Conservation (phyloP, 2,797 vertebrate genomes). For the Sebastes wilsoni region DNA sequence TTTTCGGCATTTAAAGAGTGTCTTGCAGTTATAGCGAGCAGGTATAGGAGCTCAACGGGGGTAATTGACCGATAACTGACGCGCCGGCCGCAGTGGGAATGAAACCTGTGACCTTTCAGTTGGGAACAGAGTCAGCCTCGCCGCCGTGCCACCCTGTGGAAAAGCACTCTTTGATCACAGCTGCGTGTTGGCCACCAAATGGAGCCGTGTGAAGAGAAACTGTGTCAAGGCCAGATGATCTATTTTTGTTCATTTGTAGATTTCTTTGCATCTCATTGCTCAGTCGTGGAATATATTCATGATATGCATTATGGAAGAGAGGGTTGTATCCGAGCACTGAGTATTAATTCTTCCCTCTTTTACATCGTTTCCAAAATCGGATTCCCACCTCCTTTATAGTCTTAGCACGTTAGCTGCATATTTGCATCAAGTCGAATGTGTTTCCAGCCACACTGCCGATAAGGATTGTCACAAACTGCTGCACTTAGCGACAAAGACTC, state of each 20-base stretch:
- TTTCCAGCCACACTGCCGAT: not conserved
- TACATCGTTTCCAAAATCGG: slow-evolving; percentile 14
- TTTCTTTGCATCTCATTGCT: slow-evolving; percentile 51
- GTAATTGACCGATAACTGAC: not conserved
- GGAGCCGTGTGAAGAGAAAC: slow-evolving; percentile 35
- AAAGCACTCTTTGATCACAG: slow-evolving; percentile 47
- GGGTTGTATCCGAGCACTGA: slow-evolving; percentile 25
- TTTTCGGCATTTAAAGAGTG: not conserved
- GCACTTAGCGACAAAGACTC: not conserved
- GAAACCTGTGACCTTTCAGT: slow-evolving; percentile 35
- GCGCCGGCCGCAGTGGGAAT: not conserved
- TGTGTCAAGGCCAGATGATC: slow-evolving; percentile 54
- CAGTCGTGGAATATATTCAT: slow-evolving; percentile 51
- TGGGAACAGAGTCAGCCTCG: not conserved
- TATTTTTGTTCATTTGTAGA: slow-evolving; percentile 59
- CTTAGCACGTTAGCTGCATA: not conserved
- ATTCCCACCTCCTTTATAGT: slow-evolving; percentile 12
- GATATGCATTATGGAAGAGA: slow-evolving; percentile 51
- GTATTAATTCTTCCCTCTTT: slow-evolving; percentile 38
- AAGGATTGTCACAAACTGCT: slow-evolving; percentile 3
- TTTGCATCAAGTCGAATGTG: slow-evolving; percentile 2
- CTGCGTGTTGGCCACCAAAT: slow-evolving; percentile 14
- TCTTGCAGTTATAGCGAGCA: not conserved
- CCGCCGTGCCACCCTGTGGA: not conserved
- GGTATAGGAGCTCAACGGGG: not conserved